Evolutionary conservation across 2,113 vertebrate species (phyloP), one percentile per base, ranked within the genome.

Genomic region (Ictalurus furcatus): DNA sequence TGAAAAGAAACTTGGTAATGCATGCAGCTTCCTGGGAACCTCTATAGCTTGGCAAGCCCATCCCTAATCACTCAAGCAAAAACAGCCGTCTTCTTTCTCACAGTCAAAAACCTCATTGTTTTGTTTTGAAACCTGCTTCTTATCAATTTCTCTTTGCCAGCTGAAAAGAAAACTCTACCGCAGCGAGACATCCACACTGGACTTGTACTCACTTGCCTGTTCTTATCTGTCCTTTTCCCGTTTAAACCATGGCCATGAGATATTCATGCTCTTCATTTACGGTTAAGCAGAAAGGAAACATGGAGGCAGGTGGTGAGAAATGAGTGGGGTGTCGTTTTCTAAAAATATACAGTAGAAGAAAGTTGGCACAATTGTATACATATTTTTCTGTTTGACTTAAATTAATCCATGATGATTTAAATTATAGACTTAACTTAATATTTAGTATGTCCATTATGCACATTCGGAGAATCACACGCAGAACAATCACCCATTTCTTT

Each of bases 101-200:
- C 74, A 80, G 58, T 67, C n/a, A 85, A 28, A 79, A 84, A 48
- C n/a, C 16, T 56, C 83, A 85, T 59, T 63, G 48, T 63, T 44
- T 12, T 63, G 48, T 67, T 56, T 89, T 85, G 73, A 80, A 85
- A 81, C 84, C 52, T 25, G 84, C 63, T 69, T 48, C 88, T 89
- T 85, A 89, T 89, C 84, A 59, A 8, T 80, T 61, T 58, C 56
- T 58, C 37, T 40, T 67, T 80, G 28, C 58, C 34, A 48, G 3
- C 23, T 73, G 52, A 73, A 83, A 73, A 84, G 65, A 58, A 73
- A 34, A 40, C 37, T 17, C 61, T 69, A 71, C 37, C 23, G 2
- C 69, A 84, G 21, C 78, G 59, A 78, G 37, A 76, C 54, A 52
- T 40, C 48, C 73, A 54, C 21, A 40, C 21, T 16, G 59, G 84